Conservation (phyloP, 2,113 vertebrate genomes). For the Physeter macrocephalus region DNA sequence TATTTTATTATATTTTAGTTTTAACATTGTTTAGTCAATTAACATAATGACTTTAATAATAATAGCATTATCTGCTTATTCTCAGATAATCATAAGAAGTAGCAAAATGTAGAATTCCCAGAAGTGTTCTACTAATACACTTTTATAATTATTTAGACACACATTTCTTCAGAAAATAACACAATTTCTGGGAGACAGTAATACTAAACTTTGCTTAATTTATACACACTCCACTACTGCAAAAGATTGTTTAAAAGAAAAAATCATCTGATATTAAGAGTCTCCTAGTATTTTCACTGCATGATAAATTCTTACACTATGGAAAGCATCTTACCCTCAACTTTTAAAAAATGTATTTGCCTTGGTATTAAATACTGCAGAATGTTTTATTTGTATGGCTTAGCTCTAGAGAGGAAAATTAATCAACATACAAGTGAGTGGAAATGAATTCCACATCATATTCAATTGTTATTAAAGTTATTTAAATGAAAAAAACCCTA, state of each 20-base stretch:
- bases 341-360: background rate
- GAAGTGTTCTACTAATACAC: constrained; percentile 13
- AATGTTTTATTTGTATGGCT: background rate
- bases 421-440: background rate
- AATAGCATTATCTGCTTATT: background rate
- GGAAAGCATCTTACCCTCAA: too few relatives aligned
- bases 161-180: constrained; percentile 56
- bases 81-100: constrained; percentile 14
- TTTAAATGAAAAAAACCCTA: background rate
- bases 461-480: background rate
- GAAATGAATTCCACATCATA: background rate
- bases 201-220: constrained; percentile 57
- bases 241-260: constrained; percentile 58
- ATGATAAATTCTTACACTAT: constrained; percentile 17
- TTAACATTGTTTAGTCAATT: background rate
- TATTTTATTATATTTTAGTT: background rate
- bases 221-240: constrained; percentile 15
- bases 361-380: constrained; percentile 17
- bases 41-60: background rate
- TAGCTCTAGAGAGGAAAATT: background rate
- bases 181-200: constrained; percentile 46
- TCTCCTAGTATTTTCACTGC: constrained; percentile 50
- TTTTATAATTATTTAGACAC: constrained; percentile 48
- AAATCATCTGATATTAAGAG: constrained; percentile 61
- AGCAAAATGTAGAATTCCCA: constrained; percentile 11